phyloP scores from a whole-genome alignment of 1,140 invertebrate genomes.

The Drosophila rhopaloa region DNA sequence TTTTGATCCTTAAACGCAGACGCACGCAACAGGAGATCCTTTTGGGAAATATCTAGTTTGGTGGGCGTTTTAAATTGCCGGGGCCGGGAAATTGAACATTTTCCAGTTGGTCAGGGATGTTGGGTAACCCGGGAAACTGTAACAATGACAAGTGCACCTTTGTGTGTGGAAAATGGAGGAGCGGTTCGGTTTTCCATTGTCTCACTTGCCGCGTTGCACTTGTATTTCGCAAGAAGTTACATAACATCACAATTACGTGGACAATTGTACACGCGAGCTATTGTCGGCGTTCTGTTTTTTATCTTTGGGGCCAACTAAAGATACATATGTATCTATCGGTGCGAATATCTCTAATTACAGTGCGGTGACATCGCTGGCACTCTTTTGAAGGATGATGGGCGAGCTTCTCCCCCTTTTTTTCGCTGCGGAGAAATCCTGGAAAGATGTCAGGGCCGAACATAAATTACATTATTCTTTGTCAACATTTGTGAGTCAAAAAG shows the following conservation, averaged over 20 bases:
- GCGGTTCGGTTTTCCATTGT: background rate
- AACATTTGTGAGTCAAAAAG: constrained; percentile 82
- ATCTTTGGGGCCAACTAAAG: constrained; percentile 14
- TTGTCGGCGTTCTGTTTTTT: constrained; percentile 30
- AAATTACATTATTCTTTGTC: constrained; percentile 83
- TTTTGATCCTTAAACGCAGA: constrained; percentile 10
- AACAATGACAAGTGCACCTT: constrained; percentile 67
- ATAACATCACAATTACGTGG: constrained; percentile 42
- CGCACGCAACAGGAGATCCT: constrained; percentile 50
- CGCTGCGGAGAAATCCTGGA: constrained; percentile 26
- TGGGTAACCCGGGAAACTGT: constrained; percentile 35
- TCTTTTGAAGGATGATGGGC: background rate
- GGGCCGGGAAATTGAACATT: constrained; percentile 2
- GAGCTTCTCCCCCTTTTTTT: background rate
- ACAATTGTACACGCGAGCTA: constrained; percentile 47
- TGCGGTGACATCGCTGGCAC: constrained; percentile 33
- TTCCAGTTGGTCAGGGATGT: background rate
- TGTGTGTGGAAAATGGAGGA: constrained; percentile 17
- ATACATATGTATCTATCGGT: constrained; percentile 31
- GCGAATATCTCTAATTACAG: constrained; percentile 69
- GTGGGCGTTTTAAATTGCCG: constrained; percentile 55
- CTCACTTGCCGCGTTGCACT: constrained; percentile 21
- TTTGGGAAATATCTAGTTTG: background rate
- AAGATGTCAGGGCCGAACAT: constrained; percentile 64
- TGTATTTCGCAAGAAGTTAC: constrained; percentile 49